Base-by-base conservation (phyloP, 2,888 invertebrate genomes). In the Pachydiplax longipennis region DNA sequence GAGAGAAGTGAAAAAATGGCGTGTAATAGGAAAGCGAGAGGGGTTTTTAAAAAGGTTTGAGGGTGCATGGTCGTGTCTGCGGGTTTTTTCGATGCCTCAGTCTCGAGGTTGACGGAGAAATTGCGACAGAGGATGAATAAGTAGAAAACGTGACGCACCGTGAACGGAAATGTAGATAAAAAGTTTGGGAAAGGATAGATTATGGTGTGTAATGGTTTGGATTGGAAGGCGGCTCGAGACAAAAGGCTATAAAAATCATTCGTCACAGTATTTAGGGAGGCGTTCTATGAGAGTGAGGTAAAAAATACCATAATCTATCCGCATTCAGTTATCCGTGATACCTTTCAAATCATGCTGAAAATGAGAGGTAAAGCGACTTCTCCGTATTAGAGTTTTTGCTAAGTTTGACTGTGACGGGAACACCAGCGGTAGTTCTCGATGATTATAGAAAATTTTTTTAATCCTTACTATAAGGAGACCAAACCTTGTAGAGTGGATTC, bases 1-100 rank as follows among this genome's bases (percentile, higher is more conserved):
- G 18, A 35, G 61, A 61, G 58, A 35, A 61, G 31, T 31, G 87
- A 81, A 81, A 44, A 87, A 37, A 87, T 35, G 37, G 61, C 10
- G 58, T 87, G 87, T 87, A 87, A 87, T 87, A 61, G 87, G 37
- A 8, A 37, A 58, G 83, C 53, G 87, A 87, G 37, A 65, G 37
- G 37, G 87, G 37, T 61, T 87, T 87, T 37, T n/a, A n/a, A 83
- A 83, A 58, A 58, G 83, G 53, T 83, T 65, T 35, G 53, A 40
- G 53, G 61, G 18, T n/a, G 61, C 37, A 6, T 13, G 37, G 37
- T 61, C 12, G 22, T 40, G 31, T 37, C 53, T 35, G 61, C n/a
- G 10, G 40, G 2, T 73, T 73, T 73, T 73, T 73, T 31, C 73
- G 22, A 65, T 15, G 15, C 61, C n/a, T n/a, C n/a, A n/a, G n/a